Percentiles rank a stretch among this genome's conserved stretches.
phyloP scores from a whole-genome alignment of 2,113 vertebrate genomes.

The Peromyscus maniculatus region DNA sequence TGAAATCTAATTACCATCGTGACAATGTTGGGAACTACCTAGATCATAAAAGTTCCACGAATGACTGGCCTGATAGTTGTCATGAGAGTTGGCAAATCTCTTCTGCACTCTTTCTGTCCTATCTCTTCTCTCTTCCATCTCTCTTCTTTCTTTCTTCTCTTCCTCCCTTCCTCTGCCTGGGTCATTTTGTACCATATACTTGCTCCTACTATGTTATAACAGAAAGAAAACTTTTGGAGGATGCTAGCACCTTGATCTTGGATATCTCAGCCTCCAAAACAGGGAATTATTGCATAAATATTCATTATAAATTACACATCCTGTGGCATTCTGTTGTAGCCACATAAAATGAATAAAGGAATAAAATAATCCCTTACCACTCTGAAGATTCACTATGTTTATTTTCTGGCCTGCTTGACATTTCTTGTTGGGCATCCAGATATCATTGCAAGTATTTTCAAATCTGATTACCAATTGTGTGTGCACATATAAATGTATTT shows the following conservation, averaged over 20 bases:
- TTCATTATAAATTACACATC: background rate
- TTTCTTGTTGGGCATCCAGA: constrained; percentile 31
- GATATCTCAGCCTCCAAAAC: background rate
- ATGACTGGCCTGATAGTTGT: background rate
- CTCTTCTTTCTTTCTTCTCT: background rate
- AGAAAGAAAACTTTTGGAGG: background rate
- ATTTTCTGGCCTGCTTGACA: constrained; percentile 6
- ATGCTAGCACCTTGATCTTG: background rate
- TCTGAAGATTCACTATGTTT: background rate
- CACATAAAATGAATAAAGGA: background rate
- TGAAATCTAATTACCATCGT: background rate
- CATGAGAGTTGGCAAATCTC: background rate
- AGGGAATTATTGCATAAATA: background rate
- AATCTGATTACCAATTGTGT: constrained; percentile 46
- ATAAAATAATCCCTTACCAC: constrained; percentile 25
- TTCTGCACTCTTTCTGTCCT: background rate
- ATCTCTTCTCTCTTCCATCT: background rate
- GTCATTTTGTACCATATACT: background rate
- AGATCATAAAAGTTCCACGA: background rate
- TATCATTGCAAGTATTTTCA: constrained; percentile 36
- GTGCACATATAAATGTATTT: background rate
- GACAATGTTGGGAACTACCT: background rate
- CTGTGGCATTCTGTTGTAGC: background rate
- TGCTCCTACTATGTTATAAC: background rate
- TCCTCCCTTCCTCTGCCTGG: no score